Evolutionary conservation across 2,888 invertebrate genomes (phyloP).

Genomic region (Hoplodrina blanda): DNA sequence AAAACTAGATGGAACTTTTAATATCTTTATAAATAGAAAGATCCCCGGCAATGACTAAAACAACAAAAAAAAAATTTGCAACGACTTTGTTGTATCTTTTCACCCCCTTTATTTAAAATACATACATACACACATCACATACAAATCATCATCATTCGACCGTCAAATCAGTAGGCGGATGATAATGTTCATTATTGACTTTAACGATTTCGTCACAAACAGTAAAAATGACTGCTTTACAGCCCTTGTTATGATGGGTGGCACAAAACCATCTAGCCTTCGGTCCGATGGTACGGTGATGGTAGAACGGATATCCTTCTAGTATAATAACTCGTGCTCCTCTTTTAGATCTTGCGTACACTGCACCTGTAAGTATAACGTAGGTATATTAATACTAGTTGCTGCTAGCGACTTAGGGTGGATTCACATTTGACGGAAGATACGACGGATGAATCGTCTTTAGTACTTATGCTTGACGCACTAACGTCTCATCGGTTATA

Average conservation of each 20-base stretch:
- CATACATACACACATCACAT: background rate
- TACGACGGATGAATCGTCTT: no score
- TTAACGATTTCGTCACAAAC: conserved; percentile 39
- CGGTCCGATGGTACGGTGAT: conserved; percentile 24
- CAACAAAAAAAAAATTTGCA: no score
- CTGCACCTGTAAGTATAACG: conserved; percentile 27
- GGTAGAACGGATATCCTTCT: conserved; percentile 47
- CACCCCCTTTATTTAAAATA: background rate
- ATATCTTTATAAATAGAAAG: no score
- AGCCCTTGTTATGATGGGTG: conserved; percentile 30
- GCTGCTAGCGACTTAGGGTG: no score
- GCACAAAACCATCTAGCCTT: conserved; percentile 54
- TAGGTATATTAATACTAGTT: background rate
- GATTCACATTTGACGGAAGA: no score
- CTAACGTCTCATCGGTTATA: no score
- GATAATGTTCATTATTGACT: conserved; percentile 51
- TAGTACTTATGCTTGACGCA: no score
- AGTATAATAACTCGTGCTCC: conserved; percentile 33
- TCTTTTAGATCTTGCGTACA: conserved; percentile 31
- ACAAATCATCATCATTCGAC: background rate
- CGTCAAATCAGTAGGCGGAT: background rate
- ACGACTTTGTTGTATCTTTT: no score
- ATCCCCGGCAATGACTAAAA: no score
- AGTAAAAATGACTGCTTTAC: conserved; percentile 45
- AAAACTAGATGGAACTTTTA: no score